These are phyloP conservation scores for Quadroppia sp. DNA, from an alignment of 2,888 invertebrate species.

Conservation along the genomic window DNA sequence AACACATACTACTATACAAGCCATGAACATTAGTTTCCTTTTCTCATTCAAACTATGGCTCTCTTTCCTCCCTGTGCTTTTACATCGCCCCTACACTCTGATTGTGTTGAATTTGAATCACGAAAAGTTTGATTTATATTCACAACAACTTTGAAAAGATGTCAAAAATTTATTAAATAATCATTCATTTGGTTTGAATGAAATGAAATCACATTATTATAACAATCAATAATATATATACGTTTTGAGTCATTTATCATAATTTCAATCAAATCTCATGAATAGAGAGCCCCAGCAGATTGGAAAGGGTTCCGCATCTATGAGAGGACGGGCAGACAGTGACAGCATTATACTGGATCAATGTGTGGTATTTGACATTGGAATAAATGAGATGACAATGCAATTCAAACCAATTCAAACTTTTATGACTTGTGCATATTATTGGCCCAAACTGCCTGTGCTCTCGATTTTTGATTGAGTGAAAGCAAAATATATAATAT, in stretches of 20 bases:
- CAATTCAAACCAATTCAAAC: background rate
- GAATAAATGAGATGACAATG: conserved; percentile 5
- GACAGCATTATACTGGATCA: background rate
- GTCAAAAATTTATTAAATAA: conserved; percentile 6
- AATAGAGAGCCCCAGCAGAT: background rate
- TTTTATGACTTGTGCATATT: background rate
- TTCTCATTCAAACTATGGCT: background rate
- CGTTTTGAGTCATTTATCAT: background rate
- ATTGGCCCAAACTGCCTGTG: background rate
- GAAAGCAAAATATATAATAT: background rate
- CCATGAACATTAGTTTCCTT: background rate
- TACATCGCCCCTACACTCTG: background rate
- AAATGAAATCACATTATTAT: background rate
- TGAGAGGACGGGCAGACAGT: background rate
- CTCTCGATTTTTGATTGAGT: background rate
- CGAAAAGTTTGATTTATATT: conserved; percentile 1
- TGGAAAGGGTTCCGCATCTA: background rate
- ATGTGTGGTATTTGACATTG: background rate
- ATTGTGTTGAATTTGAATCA: background rate
- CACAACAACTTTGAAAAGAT: background rate
- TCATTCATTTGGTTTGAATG: background rate
- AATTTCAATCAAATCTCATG: background rate
- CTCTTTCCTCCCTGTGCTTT: background rate
- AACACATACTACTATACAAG: conserved; percentile 3
- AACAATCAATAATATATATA: conserved; percentile 6